phyloP scores from a whole-genome alignment of 2,888 invertebrate genomes.

The Cataglyphis livida region DNA sequence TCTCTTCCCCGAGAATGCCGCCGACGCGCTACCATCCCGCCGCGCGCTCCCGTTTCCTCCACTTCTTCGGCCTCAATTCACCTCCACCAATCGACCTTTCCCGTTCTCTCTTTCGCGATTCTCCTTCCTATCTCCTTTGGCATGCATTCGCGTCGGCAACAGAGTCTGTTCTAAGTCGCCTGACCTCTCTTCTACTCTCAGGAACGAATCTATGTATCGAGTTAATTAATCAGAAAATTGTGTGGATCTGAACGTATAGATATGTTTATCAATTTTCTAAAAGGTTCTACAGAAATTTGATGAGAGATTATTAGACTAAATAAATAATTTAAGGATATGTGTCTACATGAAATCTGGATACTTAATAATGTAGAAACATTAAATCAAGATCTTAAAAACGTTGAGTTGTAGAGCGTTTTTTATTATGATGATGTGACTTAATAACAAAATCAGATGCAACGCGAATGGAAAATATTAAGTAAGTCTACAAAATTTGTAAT shows the following conservation, averaged over 20 bases:
- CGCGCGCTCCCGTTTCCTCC: constrained; percentile 49
- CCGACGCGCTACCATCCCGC: constrained; percentile 65
- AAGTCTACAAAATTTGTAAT: neutral
- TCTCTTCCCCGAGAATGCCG: constrained; percentile 57
- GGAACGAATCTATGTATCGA: neutral
- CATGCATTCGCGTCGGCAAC: constrained; percentile 3
- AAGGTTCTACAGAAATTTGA: neutral
- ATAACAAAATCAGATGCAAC: neutral
- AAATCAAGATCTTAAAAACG: neutral
- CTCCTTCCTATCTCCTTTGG: neutral
- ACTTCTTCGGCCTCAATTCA: constrained; percentile 1
- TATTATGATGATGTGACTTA: neutral
- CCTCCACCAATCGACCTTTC: constrained; percentile 36
- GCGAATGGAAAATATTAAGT: neutral
- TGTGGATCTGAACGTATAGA: neutral
- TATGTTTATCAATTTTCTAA: neutral
- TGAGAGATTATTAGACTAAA: neutral
- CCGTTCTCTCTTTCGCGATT: neutral
- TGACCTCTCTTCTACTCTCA: neutral
- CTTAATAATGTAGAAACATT: neutral
- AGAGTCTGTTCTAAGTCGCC: neutral
- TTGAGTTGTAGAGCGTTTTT: neutral
- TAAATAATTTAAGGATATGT: neutral
- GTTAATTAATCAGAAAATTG: neutral
- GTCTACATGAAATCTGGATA: neutral